These are phyloP conservation scores for Glandiceps talaboti DNA, from an alignment of 53 echinoderm and acorn worm species.

Conservation along the genomic window DNA sequence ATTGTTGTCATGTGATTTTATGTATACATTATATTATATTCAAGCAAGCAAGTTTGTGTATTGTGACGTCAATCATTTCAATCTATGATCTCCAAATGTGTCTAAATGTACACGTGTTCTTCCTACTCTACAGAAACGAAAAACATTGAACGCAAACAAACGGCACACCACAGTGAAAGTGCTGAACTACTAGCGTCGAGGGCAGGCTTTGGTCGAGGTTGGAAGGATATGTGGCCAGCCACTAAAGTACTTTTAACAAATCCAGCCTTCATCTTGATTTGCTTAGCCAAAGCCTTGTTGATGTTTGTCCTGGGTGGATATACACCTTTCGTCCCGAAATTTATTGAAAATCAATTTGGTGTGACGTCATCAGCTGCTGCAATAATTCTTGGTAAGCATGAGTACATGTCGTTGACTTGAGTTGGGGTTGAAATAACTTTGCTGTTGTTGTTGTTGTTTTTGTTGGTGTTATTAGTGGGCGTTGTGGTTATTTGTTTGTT, in stretches of 20 bases:
- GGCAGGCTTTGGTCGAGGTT: neutral
- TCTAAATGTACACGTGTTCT: too few species aligned
- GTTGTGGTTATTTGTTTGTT: too few species aligned
- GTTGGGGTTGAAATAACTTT: too few species aligned
- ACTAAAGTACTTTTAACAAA: neutral
- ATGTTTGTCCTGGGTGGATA: neutral
- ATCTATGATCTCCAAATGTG: too few species aligned
- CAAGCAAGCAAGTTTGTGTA: too few species aligned
- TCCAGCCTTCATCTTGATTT: neutral
- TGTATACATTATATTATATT: too few species aligned
- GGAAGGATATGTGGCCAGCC: neutral
- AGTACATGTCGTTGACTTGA: too few species aligned
- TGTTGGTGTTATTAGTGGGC: too few species aligned
- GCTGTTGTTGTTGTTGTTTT: too few species aligned
- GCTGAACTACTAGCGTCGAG: neutral
- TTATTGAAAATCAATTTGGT: neutral
- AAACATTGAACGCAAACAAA: neutral
- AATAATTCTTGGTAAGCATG: neutral
- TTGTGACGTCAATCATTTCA: too few species aligned
- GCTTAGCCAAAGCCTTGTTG: neutral
- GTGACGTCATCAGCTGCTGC: neutral
- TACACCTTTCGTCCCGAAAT: neutral
- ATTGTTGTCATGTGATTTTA: too few species aligned
- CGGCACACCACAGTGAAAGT: neutral
- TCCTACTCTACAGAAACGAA: neutral